Conservation (phyloP, 2,113 vertebrate genomes). For the Nothocercus nigrocapillus region DNA sequence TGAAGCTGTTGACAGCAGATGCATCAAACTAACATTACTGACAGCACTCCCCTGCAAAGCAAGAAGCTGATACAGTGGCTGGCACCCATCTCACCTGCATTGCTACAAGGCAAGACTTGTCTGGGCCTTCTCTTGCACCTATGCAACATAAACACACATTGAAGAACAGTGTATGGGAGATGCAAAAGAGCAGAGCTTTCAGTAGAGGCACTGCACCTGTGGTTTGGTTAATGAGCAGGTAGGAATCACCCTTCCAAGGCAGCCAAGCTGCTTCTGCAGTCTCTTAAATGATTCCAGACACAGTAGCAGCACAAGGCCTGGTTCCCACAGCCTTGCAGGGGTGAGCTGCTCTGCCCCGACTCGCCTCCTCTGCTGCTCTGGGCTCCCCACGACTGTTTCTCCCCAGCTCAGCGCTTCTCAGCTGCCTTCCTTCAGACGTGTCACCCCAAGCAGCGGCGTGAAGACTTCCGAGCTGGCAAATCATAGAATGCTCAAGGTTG, state of each 20-base stretch:
- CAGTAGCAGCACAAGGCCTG: fast-evolving
- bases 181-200: not conserved
- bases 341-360: not conserved
- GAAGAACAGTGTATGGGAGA: not conserved
- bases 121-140: not conserved
- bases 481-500: too few relatives aligned
- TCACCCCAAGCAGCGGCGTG: too few relatives aligned
- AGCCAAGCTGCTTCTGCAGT: not conserved
- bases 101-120: not conserved
- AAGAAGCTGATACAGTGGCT: not conserved
- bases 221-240: not conserved
- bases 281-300: too few relatives aligned
- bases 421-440: not conserved
- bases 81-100: not conserved
- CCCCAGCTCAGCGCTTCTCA: not conserved
- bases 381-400: not conserved
- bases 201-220: fast-evolving
- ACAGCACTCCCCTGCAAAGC: not conserved
- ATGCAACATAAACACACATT: not conserved
- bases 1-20: not conserved
- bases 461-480: not conserved
- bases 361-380: not conserved
- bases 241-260: not conserved
- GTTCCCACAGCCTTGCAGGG: not conserved
- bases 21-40: not conserved